These are phyloP conservation scores for Poeciliopsis presidionis DNA, from an alignment of 2,797 vertebrate species.

Conservation along the genomic window DNA sequence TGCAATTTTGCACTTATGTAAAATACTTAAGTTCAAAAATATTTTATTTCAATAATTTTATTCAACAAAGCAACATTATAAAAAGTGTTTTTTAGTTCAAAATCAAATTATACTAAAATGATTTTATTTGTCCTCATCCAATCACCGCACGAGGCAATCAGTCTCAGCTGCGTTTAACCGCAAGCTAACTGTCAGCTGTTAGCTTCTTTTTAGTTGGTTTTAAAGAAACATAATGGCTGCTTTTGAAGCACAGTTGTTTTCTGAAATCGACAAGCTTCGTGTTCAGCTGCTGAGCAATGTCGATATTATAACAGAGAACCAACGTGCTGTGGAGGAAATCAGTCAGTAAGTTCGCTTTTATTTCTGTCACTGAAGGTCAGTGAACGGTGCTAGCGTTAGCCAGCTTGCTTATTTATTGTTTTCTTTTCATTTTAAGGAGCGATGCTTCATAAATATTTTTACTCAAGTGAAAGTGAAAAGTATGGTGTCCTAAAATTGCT, in stretches of 20 bases:
- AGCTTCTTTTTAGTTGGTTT: background rate
- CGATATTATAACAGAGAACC: background rate
- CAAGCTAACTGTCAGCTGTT: background rate
- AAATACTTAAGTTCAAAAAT: background rate
- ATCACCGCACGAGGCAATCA: background rate
- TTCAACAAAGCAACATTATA: background rate
- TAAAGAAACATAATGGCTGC: constrained; percentile 22
- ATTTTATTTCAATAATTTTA: background rate
- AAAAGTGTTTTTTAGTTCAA: background rate
- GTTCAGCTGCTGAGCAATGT: constrained; percentile 28
- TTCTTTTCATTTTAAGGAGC: background rate
- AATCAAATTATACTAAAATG: background rate
- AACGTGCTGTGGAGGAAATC: constrained; percentile 26
- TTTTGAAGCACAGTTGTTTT: constrained; percentile 18
- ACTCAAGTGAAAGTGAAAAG: too few species aligned
- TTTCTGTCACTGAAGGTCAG: background rate
- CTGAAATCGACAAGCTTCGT: constrained; percentile 60
- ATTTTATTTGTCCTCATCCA: background rate
- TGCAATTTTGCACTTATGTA: background rate
- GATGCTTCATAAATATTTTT: too few species aligned
- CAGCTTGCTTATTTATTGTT: background rate
- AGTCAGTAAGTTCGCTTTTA: constrained; percentile 43
- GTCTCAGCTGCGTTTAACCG: background rate
- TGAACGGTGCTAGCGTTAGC: background rate
- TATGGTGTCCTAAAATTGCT: too few species aligned